Evolutionary conservation across 2,888 invertebrate species (phyloP), one percentile per base, ranked within the genome.

Genomic region (Ctenicera cuprea): DNA sequence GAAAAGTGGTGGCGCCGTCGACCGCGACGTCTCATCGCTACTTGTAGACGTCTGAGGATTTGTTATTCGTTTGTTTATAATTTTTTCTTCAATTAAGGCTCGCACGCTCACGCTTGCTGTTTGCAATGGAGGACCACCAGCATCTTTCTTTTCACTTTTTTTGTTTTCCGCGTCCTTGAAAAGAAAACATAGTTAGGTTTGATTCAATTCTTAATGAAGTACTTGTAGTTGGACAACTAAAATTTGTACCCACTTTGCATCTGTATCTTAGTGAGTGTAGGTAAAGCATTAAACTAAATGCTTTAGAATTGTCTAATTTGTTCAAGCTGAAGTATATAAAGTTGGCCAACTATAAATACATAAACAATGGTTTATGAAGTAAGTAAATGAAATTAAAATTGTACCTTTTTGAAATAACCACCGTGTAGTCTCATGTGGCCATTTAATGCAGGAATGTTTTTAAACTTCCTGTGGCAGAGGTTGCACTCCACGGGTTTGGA

Each of bases 351-450:
- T n/a, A n/a, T n/a, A n/a, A n/a, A n/a, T n/a, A n/a, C n/a, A n/a
- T n/a, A n/a, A n/a, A n/a, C n/a, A n/a, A n/a, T n/a, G n/a, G n/a
- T n/a, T n/a, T n/a, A n/a, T n/a, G n/a, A n/a, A n/a, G n/a, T n/a
- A n/a, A n/a, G n/a, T n/a, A n/a, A n/a, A 16, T 14, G 14, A 54
- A 11, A 64, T 33, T 30, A 43, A 45, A 9, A 38, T 37, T 61
- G 30, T 87, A 94, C 94, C 92, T 96, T 97, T 88, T 98, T 98
- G 85, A 97, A 96, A 87, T 97, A 98, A 70, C 98, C 98, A 52
- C 98, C 98, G 87, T 99, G 98, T 77, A 98, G 90, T 83, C 98
- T 91, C 98, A 98, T 98, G 86, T 98, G 98, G 8, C 98, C 98
- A 87, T 99, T 99, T 70, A 99, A 92, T 30, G 98, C 98, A 20